Evolutionary conservation across 2,888 invertebrate genomes (phyloP), one percentile per base, ranked within the genome.

Genomic region (Tupiocoris notatus): DNA sequence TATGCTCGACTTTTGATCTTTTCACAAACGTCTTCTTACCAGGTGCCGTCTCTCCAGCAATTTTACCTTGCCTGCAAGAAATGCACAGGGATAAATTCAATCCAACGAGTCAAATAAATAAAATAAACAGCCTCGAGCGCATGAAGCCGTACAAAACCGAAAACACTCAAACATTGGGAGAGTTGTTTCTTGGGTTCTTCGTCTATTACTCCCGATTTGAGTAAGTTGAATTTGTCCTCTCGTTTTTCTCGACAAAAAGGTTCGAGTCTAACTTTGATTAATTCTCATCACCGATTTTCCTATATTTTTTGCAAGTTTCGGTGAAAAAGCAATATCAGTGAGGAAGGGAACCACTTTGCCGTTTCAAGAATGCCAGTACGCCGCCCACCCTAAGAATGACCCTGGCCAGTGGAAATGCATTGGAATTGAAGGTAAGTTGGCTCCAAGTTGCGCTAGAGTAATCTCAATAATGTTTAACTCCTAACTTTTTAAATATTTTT

Each of bases 371-470:
- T 93, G 94, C 82, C 89, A 92, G 70, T 86, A 87, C 77, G 88
- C 88, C 74, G 88, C 89, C 81, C 88, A 90, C 20, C 86, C 86
- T 75, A 92, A 93, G 84, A 92, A 92, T 85, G 92, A 93, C 84
- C 89, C 90, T 59, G 89, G 91, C 81, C 95, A 95, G 84, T 97
- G 96, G 96, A 94, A 94, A 83, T 92, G 90, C 84, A 87, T 97
- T 77, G 95, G 94, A 82, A 94, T 96, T 79, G 96, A 97, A 88
- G 94, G 91, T 91, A 83, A 82, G 78, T 78, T 63, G 9, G 63
- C 20, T 12, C 12, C 7, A 12, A 12, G 9, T 54, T 54, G 54
- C 54, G 7, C 54, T 12, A 12, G 7, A 12, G 7, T 12, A 54
- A 12, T 12, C 54, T 54, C 54, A 54, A 54, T 54, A 54, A 12